Percentiles rank a stretch among this genome's conserved stretches.
These are phyloP conservation scores for Rhopilema esculentum DNA, from an alignment of 30 jellyfish, hydroid and myxozoan genomes.

Conservation along the genomic window DNA sequence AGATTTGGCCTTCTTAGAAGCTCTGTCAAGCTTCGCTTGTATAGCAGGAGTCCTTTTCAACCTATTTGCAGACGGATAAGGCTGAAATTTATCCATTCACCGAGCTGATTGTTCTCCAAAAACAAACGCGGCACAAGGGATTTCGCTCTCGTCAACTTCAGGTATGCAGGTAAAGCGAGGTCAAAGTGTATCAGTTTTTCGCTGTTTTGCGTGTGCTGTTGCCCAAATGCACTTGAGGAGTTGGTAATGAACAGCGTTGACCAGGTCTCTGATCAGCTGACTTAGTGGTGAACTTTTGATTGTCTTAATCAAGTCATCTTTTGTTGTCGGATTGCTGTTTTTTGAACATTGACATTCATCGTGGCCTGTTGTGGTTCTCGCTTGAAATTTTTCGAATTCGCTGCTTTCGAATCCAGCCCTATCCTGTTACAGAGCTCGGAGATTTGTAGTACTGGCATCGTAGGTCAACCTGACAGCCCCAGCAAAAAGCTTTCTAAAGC, in stretches of 20 bases:
- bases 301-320: conserved; percentile 4
- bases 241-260: neutral
- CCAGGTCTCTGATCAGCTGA: conserved; percentile 8
- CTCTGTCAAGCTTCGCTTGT: conserved; percentile 23
- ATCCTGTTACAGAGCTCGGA: neutral
- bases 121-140: conserved; percentile 7
- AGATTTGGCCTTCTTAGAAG: conserved; percentile 11
- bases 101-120: conserved; percentile 16
- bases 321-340: conserved; percentile 3
- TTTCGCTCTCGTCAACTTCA: neutral
- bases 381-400: conserved; percentile 19
- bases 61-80: conserved; percentile 50
- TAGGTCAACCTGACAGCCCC: neutral
- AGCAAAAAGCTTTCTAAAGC: neutral
- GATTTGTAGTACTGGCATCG: neutral
- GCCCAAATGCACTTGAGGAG: neutral
- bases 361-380: conserved; percentile 30
- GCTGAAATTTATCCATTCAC: conserved; percentile 15
- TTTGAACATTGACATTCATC: neutral
- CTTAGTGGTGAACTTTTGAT: conserved; percentile 14
- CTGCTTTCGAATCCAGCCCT: neutral
- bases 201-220: neutral
- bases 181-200: neutral
- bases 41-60: conserved; percentile 54
- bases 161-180: neutral